phyloP scores from a whole-genome alignment of 2,888 invertebrate species.

The Asteroscopus sphinx region DNA sequence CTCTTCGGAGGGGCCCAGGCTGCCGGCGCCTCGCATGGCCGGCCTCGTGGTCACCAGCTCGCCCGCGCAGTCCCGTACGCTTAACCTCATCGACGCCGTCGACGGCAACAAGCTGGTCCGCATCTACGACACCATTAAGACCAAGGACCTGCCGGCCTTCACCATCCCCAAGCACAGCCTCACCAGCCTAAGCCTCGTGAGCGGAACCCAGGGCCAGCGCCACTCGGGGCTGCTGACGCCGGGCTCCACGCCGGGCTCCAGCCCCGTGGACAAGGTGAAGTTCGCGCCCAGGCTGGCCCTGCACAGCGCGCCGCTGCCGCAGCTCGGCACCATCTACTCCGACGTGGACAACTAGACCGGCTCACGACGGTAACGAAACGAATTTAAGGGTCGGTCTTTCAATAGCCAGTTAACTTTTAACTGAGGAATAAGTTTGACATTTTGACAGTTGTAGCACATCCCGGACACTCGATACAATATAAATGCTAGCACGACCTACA shows the following conservation, averaged over 20 bases:
- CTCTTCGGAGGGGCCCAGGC: slow-evolving; percentile 53
- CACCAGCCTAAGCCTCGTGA: slow-evolving; percentile 71
- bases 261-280: slow-evolving; percentile 73
- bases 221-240: slow-evolving; percentile 85
- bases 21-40: slow-evolving; percentile 69
- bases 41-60: slow-evolving; percentile 83
- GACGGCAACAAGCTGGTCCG: slow-evolving; percentile 82
- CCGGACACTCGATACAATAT: no score
- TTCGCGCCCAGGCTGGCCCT: slow-evolving; percentile 78
- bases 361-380: slow-evolving; percentile 61
- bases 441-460: no score
- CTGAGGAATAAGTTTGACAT: no score
- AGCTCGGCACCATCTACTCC: slow-evolving; percentile 60
- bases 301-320: slow-evolving; percentile 64
- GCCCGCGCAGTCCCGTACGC: slow-evolving; percentile 68
- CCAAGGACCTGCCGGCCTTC: slow-evolving; percentile 79
- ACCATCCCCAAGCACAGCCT: slow-evolving; percentile 82
- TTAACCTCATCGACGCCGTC: slow-evolving; percentile 69
- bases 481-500: no score
- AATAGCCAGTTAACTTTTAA: no score
- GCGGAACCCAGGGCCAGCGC: slow-evolving; percentile 61
- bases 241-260: slow-evolving; percentile 82
- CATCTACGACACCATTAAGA: slow-evolving; percentile 81
- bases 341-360: slow-evolving; percentile 60
- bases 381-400: no score